phyloP scores from a whole-genome alignment of 2,888 invertebrate species.

The Loripinus fragilis region DNA sequence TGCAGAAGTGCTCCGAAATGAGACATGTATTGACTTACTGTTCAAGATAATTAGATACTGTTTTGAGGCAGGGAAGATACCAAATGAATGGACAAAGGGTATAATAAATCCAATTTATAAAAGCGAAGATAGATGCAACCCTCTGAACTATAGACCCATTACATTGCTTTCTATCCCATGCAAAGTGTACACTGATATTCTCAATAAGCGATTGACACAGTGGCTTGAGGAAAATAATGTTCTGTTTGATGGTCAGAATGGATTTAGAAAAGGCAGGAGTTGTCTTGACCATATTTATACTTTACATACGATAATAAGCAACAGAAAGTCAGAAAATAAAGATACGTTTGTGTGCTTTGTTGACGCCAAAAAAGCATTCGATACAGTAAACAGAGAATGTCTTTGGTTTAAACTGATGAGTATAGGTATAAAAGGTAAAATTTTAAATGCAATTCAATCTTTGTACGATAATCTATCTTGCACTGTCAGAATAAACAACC shows the following conservation, averaged over 20 bases:
- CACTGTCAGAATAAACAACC: background rate
- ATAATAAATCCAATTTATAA: slow-evolving; percentile 19
- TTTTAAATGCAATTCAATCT: slow-evolving; percentile 20
- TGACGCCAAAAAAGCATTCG: slow-evolving; percentile 17
- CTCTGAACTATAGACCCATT: slow-evolving; percentile 8
- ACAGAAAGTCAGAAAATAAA: background rate
- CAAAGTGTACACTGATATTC: slow-evolving; percentile 9
- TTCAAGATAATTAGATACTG: background rate
- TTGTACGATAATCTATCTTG: slow-evolving; percentile 9
- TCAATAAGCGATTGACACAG: background rate
- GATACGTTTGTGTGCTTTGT: slow-evolving; percentile 15
- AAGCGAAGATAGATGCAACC: background rate
- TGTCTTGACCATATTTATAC: slow-evolving; percentile 20
- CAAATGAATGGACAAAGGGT: slow-evolving; percentile 8
- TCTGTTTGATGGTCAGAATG: slow-evolving; percentile 11
- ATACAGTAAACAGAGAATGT: slow-evolving; percentile 15
- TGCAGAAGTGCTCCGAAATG: background rate
- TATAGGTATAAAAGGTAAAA: slow-evolving; percentile 23
- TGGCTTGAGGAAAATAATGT: background rate
- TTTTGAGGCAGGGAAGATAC: background rate
- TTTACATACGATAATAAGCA: background rate
- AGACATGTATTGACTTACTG: background rate
- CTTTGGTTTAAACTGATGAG: slow-evolving; percentile 24
- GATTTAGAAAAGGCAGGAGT: slow-evolving; percentile 17
- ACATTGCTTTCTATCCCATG: slow-evolving; percentile 9